phyloP scores from a whole-genome alignment of 2,113 vertebrate genomes.

The Chionomys nivalis region DNA sequence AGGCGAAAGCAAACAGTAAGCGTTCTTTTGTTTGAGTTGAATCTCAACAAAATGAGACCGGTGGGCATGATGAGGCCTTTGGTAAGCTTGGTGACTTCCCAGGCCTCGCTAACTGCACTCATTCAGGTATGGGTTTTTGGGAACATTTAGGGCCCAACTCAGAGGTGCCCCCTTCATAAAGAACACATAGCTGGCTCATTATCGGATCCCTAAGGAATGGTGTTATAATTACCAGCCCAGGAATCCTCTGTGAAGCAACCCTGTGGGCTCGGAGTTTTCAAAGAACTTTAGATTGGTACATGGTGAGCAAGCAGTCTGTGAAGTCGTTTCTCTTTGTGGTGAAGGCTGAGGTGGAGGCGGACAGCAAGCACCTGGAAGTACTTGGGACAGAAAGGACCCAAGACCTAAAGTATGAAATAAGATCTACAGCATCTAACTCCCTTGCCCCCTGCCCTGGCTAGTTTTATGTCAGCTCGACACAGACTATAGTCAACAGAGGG shows the following conservation, averaged over 20 bases:
- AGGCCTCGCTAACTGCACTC: not conserved
- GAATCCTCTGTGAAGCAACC: not conserved
- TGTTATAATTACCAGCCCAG: constrained; percentile 29
- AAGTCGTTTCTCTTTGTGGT: constrained; percentile 60
- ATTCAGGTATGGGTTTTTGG: not conserved
- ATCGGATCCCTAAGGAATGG: not conserved
- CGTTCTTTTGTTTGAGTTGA: constrained; percentile 91
- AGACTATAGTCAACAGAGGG: not conserved
- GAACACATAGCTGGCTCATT: constrained; percentile 16
- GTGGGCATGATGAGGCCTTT: constrained; percentile 94
- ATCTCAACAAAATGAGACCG: constrained; percentile 91
- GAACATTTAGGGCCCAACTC: constrained; percentile 1
- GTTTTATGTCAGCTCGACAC: not conserved
- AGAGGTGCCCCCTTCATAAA: not conserved
- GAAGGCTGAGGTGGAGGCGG: constrained; percentile 94
- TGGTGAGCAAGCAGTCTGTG: constrained; percentile 24
- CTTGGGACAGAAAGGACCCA: constrained; percentile 90
- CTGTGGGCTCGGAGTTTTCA: constrained; percentile 47
- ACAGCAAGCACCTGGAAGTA: constrained; percentile 93
- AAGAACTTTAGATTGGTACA: constrained; percentile 39
- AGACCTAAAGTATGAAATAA: constrained; percentile 92
- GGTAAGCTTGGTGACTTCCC: constrained; percentile 79
- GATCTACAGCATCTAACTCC: constrained; percentile 86
- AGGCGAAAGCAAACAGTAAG: constrained; percentile 90
- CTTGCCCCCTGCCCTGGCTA: not conserved